Evolutionary conservation across 2,888 invertebrate species (phyloP), one percentile per base, ranked within the genome.

Genomic region (Acrobasis suavella): DNA sequence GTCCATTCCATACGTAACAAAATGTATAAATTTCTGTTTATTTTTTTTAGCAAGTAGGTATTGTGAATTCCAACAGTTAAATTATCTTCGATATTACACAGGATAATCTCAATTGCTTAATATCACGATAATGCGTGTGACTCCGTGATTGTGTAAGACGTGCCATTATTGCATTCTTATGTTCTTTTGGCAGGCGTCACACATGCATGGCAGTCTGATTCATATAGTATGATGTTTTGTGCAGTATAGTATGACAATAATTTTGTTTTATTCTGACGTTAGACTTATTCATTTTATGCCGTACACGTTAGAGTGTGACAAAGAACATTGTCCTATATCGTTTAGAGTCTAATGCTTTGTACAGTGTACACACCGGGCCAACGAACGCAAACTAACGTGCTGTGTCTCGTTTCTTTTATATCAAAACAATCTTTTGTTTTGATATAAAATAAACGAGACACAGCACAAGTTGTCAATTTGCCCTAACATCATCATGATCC

Each of bases 121-220:
- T 56, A 56, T 56, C 39, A 42, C 14, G 42, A 15, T 42, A 42
- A 55, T 42, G n/a, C 39, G 32, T 37, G 37, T 16, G 39, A 39
- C 42, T 56, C 38, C 10, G 56, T 17, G 42, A 56, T 56, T 56
- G 56, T 56, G 42, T 56, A 56, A 56, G 56, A 39, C 42, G 56
- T 56, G 56, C 39, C 42, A 56, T 56, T 56, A 56, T 42, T 39
- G 39, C 56, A 56, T 56, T 56, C 56, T 56, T 56, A 56, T 15
- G 16, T 56, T 56, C 56, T 56, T 56, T 56, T 10, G 39, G 15
- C 39, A 42, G 39, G 55, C 17, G 39, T 39, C 22, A 22, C 22
- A 22, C 22, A 22, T 16, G 16, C 38, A 55, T n/a, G 32, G 16
- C 15, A 15, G 16, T 16, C 9, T 9, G 17, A 56, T n/a, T 9